Conservation (phyloP, 2,888 invertebrate genomes). For the Hypomecis punctinalis region DNA sequence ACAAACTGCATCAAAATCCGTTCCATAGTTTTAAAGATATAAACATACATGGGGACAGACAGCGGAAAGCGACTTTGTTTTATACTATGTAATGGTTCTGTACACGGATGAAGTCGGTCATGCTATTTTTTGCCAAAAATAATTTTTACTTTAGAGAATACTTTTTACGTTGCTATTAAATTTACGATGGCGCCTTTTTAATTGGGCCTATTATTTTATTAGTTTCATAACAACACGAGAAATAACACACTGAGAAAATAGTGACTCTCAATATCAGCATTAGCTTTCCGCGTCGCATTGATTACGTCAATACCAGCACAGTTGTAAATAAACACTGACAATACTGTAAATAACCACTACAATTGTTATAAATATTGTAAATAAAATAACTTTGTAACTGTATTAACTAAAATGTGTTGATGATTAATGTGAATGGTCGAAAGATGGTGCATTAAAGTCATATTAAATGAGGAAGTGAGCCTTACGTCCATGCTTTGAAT, state of each 20-base stretch:
- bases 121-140: too few relatives aligned
- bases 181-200: too few relatives aligned
- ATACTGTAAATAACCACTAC: constrained; percentile 49
- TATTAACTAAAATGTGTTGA: constrained; percentile 18
- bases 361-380: constrained; percentile 15
- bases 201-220: too few relatives aligned
- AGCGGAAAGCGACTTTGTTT: too few relatives aligned
- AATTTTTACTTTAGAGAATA: too few relatives aligned
- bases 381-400: constrained; percentile 7
- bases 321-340: constrained; percentile 60
- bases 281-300: constrained; percentile 43
- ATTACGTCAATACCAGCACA: constrained; percentile 34
- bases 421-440: constrained; percentile 9
- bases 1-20: too few relatives aligned
- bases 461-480: neutral
- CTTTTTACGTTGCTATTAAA: too few relatives aligned
- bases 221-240: neutral
- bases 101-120: too few relatives aligned
- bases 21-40: too few relatives aligned
- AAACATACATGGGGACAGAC: too few relatives aligned
- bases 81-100: too few relatives aligned
- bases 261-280: constrained; percentile 47
- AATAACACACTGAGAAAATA: constrained; percentile 52
- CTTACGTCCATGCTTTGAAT: neutral
- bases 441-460: constrained; percentile 20